Percentiles rank a stretch among this genome's conserved stretches.
Evolutionary conservation across 2,888 invertebrate species (phyloP).

Genomic region (Magallana nippona): DNA sequence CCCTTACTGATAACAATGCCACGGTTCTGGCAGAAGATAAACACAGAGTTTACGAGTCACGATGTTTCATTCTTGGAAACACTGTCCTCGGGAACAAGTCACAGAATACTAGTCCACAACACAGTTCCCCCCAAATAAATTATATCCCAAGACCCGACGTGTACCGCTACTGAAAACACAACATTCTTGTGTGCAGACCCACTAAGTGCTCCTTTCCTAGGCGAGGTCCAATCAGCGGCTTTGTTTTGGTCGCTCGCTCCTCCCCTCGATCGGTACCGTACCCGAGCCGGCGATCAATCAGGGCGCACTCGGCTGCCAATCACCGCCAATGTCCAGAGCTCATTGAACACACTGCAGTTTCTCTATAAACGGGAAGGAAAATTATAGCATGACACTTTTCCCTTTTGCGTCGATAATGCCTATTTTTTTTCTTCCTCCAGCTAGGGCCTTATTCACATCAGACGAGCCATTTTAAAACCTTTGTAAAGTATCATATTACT

Average conservation of each 20-base stretch:
- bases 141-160: slow-evolving; percentile 26
- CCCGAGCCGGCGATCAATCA: slow-evolving; percentile 67
- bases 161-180: slow-evolving; percentile 48
- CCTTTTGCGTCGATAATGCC: slow-evolving; percentile 27
- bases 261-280: slow-evolving; percentile 62
- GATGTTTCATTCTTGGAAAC: neutral
- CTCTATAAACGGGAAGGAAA: neutral
- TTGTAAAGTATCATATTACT: slow-evolving; percentile 48
- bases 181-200: slow-evolving; percentile 47
- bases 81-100: slow-evolving; percentile 15
- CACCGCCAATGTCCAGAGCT: slow-evolving; percentile 68
- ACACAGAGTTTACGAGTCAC: slow-evolving; percentile 14
- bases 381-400: slow-evolving; percentile 30
- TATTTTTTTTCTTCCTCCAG: slow-evolving; percentile 35
- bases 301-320: slow-evolving; percentile 69
- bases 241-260: slow-evolving; percentile 62
- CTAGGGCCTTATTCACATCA: slow-evolving; percentile 47
- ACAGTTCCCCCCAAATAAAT: slow-evolving; percentile 8
- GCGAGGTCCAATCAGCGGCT: slow-evolving; percentile 59
- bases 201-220: slow-evolving; percentile 58
- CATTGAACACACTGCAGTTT: slow-evolving; percentile 40
- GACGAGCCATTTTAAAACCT: slow-evolving; percentile 47
- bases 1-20: slow-evolving; percentile 31
- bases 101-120: slow-evolving; percentile 16
- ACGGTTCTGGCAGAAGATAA: slow-evolving; percentile 22